These are phyloP conservation scores for Leptoclinus maculatus DNA, from an alignment of 2,797 vertebrate species.

Conservation along the genomic window DNA sequence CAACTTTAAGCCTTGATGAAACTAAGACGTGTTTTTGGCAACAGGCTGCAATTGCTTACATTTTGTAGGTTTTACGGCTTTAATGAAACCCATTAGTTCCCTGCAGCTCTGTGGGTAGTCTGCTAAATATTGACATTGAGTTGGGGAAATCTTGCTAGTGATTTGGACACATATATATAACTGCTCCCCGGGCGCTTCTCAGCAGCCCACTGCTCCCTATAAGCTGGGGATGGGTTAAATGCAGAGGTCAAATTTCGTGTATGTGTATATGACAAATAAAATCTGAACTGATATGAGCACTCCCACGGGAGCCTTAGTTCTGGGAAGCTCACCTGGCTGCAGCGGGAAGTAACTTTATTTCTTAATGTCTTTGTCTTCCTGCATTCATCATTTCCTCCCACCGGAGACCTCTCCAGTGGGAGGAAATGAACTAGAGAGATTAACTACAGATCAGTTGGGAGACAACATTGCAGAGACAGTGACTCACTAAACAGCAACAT, in stretches of 20 bases:
- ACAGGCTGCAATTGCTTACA: slow-evolving; percentile 11
- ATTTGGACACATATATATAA: slow-evolving; percentile 69
- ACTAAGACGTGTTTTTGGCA: slow-evolving; percentile 20
- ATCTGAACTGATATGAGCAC: too few species aligned
- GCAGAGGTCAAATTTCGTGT: too few species aligned
- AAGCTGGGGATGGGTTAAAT: too few species aligned
- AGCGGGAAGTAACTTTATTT: slow-evolving; percentile 62
- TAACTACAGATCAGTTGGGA: slow-evolving; percentile 71
- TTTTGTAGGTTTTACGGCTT: slow-evolving; percentile 37
- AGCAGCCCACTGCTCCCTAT: too few species aligned
- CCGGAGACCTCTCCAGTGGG: slow-evolving; percentile 42
- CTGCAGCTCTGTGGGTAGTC: slow-evolving; percentile 23
- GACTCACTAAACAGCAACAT: slow-evolving; percentile 57
- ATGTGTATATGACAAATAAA: too few species aligned
- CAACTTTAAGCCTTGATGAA: slow-evolving; percentile 10
- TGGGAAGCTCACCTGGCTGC: slow-evolving; percentile 61
- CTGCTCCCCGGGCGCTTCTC: too few species aligned
- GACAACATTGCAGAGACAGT: slow-evolving; percentile 55
- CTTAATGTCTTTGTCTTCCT: slow-evolving; percentile 50
- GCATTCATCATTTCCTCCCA: slow-evolving; percentile 70
- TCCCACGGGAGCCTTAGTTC: slow-evolving; percentile 53
- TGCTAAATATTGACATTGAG: slow-evolving; percentile 52
- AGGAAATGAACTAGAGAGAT: slow-evolving; percentile 46
- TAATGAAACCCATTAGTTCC: slow-evolving; percentile 46
- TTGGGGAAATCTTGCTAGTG: slow-evolving; percentile 49